phyloP scores from a whole-genome alignment of 1,140 invertebrate species.

The Lethocerus indicus region DNA sequence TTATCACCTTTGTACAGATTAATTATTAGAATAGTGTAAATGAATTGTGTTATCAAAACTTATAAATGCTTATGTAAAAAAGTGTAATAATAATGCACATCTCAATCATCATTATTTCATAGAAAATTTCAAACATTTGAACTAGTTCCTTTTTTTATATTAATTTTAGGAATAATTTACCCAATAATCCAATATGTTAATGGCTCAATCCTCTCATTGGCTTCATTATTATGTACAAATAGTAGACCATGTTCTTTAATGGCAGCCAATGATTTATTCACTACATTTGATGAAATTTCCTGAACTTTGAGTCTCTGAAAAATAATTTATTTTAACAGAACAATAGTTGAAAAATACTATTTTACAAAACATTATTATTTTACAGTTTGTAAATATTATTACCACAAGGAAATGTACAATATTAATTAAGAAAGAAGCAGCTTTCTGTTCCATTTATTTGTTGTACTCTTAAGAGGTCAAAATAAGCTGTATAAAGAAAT shows the following conservation, averaged over 20 bases:
- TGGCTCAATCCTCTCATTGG: slow-evolving; percentile 20
- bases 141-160: background rate
- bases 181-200: slow-evolving; percentile 27
- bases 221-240: slow-evolving; percentile 35
- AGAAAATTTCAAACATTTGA: background rate
- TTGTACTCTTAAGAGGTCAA: too few species aligned
- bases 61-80: too few species aligned
- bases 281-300: slow-evolving; percentile 33
- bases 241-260: slow-evolving; percentile 57
- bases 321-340: too few species aligned
- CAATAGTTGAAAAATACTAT: too few species aligned
- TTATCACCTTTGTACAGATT: too few species aligned
- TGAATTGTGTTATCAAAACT: too few species aligned
- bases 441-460: slow-evolving; percentile 10
- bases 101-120: background rate
- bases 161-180: slow-evolving; percentile 18
- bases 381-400: too few species aligned
- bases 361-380: too few species aligned
- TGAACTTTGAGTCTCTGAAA: slow-evolving; percentile 35
- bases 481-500: too few species aligned
- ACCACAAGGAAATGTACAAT: too few species aligned
- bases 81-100: background rate
- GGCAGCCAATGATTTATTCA: slow-evolving; percentile 55
- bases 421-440: slow-evolving; percentile 15
- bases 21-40: too few species aligned